Percentiles rank a stretch among this genome's conserved stretches.
These are phyloP conservation scores for Caretta caretta DNA, from an alignment of 2,113 vertebrate genomes.

Conservation along the genomic window DNA sequence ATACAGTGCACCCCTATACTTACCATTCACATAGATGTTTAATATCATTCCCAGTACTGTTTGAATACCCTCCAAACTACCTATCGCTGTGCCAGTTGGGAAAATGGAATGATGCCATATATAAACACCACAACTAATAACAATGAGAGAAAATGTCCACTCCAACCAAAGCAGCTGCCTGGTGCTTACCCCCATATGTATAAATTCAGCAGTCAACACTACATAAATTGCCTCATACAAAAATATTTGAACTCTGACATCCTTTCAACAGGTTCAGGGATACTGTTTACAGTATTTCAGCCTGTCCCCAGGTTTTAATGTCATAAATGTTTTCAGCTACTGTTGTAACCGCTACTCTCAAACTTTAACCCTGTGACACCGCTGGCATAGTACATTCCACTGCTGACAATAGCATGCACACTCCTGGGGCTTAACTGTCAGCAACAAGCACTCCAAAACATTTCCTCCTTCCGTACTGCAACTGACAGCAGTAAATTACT, in stretches of 20 bases:
- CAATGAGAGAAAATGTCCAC: slow-evolving; percentile 32
- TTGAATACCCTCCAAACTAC: background rate
- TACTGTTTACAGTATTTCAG: slow-evolving; percentile 53
- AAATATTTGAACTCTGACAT: slow-evolving; percentile 70
- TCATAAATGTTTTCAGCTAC: slow-evolving; percentile 44
- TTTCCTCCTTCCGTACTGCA: slow-evolving; percentile 49
- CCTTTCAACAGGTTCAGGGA: slow-evolving; percentile 68
- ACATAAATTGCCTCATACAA: slow-evolving; percentile 48
- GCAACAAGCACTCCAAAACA: background rate
- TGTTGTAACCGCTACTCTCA: background rate
- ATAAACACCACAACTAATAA: background rate
- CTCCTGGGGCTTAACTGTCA: slow-evolving; percentile 26
- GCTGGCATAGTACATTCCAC: background rate
- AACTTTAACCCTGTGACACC: slow-evolving; percentile 18
- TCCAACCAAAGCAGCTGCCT: slow-evolving; percentile 52
- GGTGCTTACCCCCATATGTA: slow-evolving; percentile 34
- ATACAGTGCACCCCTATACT: background rate
- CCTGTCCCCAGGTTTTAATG: slow-evolving; percentile 29
- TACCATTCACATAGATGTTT: background rate
- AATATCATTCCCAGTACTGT: too few species aligned
- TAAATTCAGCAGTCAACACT: slow-evolving; percentile 66
- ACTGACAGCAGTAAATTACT: slow-evolving; percentile 42
- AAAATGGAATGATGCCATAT: background rate
- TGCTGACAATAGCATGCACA: background rate
- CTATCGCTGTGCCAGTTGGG: background rate